phyloP scores from a whole-genome alignment of 2,888 invertebrate genomes.

The Metacarcinus magister region DNA sequence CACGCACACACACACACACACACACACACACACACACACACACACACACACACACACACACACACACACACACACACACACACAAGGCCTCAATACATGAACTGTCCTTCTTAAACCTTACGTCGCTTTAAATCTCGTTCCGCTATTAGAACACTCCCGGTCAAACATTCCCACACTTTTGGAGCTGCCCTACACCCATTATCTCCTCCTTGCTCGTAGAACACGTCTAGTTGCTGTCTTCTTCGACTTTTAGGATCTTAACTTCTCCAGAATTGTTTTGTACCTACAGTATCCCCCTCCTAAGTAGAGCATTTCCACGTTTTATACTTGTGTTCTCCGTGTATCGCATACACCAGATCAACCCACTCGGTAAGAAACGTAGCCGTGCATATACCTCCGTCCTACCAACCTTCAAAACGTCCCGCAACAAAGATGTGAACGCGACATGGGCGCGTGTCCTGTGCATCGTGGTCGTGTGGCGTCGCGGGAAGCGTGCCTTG shows the following conservation, averaged over 20 bases:
- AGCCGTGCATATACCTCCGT: not conserved
- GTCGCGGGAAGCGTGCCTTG: constrained; percentile 5
- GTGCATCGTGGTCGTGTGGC: not conserved
- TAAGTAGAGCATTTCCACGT: too few relatives aligned
- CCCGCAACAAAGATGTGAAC: not conserved
- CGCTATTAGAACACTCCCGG: not conserved
- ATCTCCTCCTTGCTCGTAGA: not conserved
- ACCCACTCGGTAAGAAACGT: not conserved
- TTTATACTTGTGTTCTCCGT: too few relatives aligned
- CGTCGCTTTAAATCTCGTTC: not conserved
- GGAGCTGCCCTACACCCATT: not conserved
- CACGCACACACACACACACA: not conserved
- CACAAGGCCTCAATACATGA: not conserved
- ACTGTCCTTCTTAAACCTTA: not conserved
- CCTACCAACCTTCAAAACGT: not conserved
- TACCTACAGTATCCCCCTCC: too few relatives aligned
- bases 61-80: constrained; percentile 31
- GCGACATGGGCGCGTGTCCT: not conserved
- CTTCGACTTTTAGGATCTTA: not conserved
- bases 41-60: not conserved
- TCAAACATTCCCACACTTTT: not conserved
- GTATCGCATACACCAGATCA: not conserved
- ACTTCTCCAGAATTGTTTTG: not conserved
- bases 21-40: constrained; percentile 38
- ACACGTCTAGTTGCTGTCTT: not conserved